phyloP scores from a whole-genome alignment of 2,888 invertebrate species.

The Plagodis dolabraria region DNA sequence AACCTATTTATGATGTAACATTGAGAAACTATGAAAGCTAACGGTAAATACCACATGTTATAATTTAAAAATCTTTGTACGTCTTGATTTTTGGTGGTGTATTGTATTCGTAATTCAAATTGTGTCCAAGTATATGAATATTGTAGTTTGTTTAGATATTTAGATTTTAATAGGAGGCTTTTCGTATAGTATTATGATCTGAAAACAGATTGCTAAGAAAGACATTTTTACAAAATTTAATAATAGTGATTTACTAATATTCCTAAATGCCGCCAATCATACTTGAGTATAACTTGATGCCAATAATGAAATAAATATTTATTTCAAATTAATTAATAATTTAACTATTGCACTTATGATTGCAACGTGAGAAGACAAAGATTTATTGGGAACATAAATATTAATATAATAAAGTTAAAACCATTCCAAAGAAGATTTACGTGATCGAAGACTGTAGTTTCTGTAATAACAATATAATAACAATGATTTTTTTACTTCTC shows the following conservation, averaged over 20 bases:
- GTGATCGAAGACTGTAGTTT: slow-evolving; percentile 54
- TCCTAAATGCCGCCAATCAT: slow-evolving; percentile 60
- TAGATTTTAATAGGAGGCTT: slow-evolving; percentile 75
- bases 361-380: slow-evolving; percentile 40
- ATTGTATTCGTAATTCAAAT: too few relatives aligned
- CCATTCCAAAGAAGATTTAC: slow-evolving; percentile 77
- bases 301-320: slow-evolving; percentile 47
- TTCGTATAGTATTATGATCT: slow-evolving; percentile 49
- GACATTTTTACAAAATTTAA: slow-evolving; percentile 56
- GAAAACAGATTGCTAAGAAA: slow-evolving; percentile 48
- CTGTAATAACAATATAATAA: slow-evolving; percentile 34
- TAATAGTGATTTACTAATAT: slow-evolving; percentile 43
- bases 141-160: slow-evolving; percentile 58
- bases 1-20: too few relatives aligned
- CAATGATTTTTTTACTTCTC: too few relatives aligned
- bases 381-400: slow-evolving; percentile 33
- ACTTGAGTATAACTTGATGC: slow-evolving; percentile 49
- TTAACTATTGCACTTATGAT: slow-evolving; percentile 41
- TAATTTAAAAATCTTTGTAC: too few relatives aligned
- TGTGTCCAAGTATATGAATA: slow-evolving; percentile 30
- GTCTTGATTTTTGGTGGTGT: too few relatives aligned
- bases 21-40: too few relatives aligned
- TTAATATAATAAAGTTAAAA: slow-evolving; percentile 43
- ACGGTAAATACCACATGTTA: too few relatives aligned
- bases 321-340: slow-evolving; percentile 35